Conservation (phyloP, 2,113 vertebrate species). For the Chitala chitala region DNA sequence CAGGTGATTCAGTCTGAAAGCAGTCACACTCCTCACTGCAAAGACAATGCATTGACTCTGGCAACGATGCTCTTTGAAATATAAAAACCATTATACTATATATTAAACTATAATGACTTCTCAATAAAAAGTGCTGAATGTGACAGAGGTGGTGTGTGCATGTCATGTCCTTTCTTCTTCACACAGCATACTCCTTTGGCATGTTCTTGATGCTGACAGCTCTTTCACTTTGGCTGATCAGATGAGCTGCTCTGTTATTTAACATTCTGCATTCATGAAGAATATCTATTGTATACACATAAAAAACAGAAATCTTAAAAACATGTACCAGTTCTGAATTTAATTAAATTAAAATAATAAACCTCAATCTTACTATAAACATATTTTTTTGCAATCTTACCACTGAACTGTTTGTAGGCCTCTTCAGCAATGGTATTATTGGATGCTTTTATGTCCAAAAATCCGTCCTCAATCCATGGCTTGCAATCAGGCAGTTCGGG, state of each 20-base stretch:
- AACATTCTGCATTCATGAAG: slow-evolving; percentile 72
- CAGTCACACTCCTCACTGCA: slow-evolving; percentile 41
- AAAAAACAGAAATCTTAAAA: not conserved
- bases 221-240: slow-evolving; percentile 66
- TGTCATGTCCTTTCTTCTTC: slow-evolving; percentile 35
- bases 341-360: not conserved
- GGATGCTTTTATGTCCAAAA: slow-evolving; percentile 68
- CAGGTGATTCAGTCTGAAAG: slow-evolving; percentile 28
- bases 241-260: slow-evolving; percentile 67
- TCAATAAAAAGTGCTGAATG: not conserved
- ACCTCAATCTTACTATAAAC: too few relatives aligned
- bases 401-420: slow-evolving; percentile 70
- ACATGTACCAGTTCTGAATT: too few relatives aligned
- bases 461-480: slow-evolving; percentile 69
- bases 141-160: slow-evolving; percentile 13
- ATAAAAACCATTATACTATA: slow-evolving; percentile 42
- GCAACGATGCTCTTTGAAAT: slow-evolving; percentile 45
- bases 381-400: slow-evolving; percentile 44
- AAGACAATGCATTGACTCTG: slow-evolving; percentile 35
- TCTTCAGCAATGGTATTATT: slow-evolving; percentile 68
- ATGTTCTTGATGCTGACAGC: slow-evolving; percentile 63
- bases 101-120: slow-evolving; percentile 37
- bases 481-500: slow-evolving; percentile 59
- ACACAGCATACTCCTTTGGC: slow-evolving; percentile 66
- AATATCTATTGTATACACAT: slow-evolving; percentile 60